Evolutionary conservation across 2,113 vertebrate species (phyloP), one percentile per base, ranked within the genome.

Genomic region (Ophiodon elongatus): DNA sequence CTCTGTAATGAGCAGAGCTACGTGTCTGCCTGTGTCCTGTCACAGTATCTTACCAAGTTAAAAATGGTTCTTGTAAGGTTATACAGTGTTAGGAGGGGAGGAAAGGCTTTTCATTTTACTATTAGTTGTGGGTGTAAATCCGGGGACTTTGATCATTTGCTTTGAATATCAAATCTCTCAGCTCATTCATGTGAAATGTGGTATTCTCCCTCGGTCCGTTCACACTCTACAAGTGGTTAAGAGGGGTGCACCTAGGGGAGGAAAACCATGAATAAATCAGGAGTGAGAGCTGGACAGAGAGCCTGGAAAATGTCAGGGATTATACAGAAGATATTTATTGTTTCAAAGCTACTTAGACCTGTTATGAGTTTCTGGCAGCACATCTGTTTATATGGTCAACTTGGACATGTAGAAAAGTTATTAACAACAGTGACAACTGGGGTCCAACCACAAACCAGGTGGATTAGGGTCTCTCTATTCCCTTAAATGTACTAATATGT

Each of bases 11-110:
- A 91, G 73, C 69, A 33, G 47, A 86, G 43, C 76, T 76, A 6
- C 23, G 62, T 4, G 73, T 82, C 64, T 57, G 69, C 47, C 69
- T 78, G 70, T 35, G 0, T 87, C 71, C 76, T 33, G 85, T 75
- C 29, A 84, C 67, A 63, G 23, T n/a, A 83, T 85, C 84, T 69
- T 35, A 70, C 57, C 14, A 10, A 63, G 79, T 83, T 73, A 65
- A 76, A 84, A 86, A 69, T 88, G 76, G 67, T 82, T 78, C 70
- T 65, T 70, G 81, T 84, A 80, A 91, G 59, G 81, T 57, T 85
- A 91, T 60, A 86, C 70, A 25, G 68, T 74, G 76, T 64, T 41
- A 37, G 47, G 25, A 59, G 59, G 37, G 43, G 69, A 72, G 68
- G 45, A 17, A 9, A 37, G 2, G 35, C 17, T 79, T 70, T 64